Base-by-base conservation (phyloP, 2,113 vertebrate species). In the Salvelinus fontinalis region DNA sequence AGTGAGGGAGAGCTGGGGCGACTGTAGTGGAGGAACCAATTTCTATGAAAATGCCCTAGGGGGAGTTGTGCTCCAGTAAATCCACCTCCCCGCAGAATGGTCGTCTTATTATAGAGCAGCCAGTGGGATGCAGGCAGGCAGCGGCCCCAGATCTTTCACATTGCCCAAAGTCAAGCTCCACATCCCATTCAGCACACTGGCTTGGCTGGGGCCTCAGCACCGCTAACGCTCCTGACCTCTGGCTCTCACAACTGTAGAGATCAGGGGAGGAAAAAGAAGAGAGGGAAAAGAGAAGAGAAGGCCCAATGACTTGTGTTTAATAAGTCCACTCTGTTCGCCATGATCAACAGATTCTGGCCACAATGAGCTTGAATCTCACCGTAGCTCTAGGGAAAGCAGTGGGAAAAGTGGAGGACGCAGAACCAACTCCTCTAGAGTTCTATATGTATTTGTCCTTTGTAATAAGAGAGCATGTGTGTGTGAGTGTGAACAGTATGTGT, bases 51-150 rank as follows among this genome's bases (percentile, higher is more conserved):
- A 88, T 88, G 88, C 92, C 92, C 92, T 92, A 92, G 90, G 87
- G 93, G 91, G 91, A 91, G 91, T 90, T 90, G 92, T 93, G 93
- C 93, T 93, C 93, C 90, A 94, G 89, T 93, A 92, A 93, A 94
- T 91, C 86, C 83, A 85, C 90, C 90, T 90, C 81, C 74, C 70
- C 85, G 85, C 90, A 90, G 87, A 90, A 85, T 72, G 80, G 84
- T 81, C 91, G 90, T 93, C 92, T 94, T 91, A 92, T 93, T 93
- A 93, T 87, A 93, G 91, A 87, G 89, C 92, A 90, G 88, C 90
- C 87, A 83, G 84, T 79, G 89, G 75, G 78, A 75, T 68, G 39
- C 39, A 44, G 9, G 13, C 67, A 67, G 39, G 29, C 73, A 31
- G 11, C 29, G n/a, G 86, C 82, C 84, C 79, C 78, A 81, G 85